Base-by-base conservation (phyloP, 2,888 invertebrate genomes). In the Phengaris alcon region DNA sequence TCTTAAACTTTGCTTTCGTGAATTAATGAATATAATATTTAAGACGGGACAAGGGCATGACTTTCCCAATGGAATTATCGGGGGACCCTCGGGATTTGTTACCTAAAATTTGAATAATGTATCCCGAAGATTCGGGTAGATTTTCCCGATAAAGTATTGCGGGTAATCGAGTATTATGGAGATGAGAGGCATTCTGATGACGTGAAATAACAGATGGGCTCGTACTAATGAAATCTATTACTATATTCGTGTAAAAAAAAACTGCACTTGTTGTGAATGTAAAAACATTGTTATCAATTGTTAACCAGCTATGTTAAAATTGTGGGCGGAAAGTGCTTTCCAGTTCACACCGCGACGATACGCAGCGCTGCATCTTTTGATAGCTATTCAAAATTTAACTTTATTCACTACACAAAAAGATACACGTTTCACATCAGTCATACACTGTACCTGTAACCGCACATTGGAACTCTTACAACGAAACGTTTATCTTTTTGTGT, bases 21-120 rank as follows among this genome's bases (percentile, higher is more conserved):
- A 77, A 81, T 80, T 77, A 79, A 79, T 81, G 78, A 80, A 79
- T 77, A 77, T 76, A 79, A 79, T 75, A 79, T 78, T 77, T 77
- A 73, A 46, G 74, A 74, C 74, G 75, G 76, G 69, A 69, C 51
- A 22, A 15, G 70, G 70, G 10, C 51, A 22, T 35, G 72, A 68
- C 73, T 69, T 76, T 77, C 75, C 73, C 76, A 22, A 76, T 74
- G 76, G 78, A 77, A 78, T 78, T 77, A 75, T 77, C 75, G 75
- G 78, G 1, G 77, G 77, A 79, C 78, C 75, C 73, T 54, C 69
- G 48, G 73, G 74, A 75, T 76, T 77, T 74, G 74, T 73, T 73
- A 73, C 73, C 59, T 10, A 55, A 74, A 75, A 75, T 75, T 75
- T 77, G 75, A 74, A 77, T 74, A 74, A 69, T 75, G 74, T 75